Percentiles rank a stretch among this genome's conserved stretches.
phyloP scores from a whole-genome alignment of 2,113 vertebrate species.

The Romanogobio albipinnatus region DNA sequence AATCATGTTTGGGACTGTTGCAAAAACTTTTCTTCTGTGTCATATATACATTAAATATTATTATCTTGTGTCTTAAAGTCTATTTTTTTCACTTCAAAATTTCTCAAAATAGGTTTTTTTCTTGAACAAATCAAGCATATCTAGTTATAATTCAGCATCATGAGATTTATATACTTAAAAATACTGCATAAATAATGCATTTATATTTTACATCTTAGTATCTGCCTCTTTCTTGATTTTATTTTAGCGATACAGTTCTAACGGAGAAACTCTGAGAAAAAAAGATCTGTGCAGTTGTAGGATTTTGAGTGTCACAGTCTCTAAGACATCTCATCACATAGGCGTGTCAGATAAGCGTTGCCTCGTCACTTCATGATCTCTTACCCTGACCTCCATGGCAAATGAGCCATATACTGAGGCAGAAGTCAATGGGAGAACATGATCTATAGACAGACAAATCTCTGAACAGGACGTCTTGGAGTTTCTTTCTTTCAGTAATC shows the following conservation, averaged over 20 bases:
- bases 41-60: background rate
- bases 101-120: background rate
- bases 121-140: background rate
- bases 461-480: background rate
- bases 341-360: conserved; percentile 32
- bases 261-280: background rate
- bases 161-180: background rate
- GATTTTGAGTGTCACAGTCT: conserved; percentile 19
- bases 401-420: conserved; percentile 52
- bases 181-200: background rate
- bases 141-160: background rate
- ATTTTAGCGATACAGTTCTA: background rate
- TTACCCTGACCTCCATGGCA: conserved; percentile 56
- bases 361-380: conserved; percentile 32
- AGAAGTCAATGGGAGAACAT: conserved; percentile 39
- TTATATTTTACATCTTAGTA: background rate
- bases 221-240: background rate
- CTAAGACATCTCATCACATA: conserved; percentile 38
- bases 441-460: conserved; percentile 42
- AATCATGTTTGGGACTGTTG: background rate
- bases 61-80: background rate
- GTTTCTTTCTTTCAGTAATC: background rate
- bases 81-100: no score
- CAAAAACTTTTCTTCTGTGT: no score
- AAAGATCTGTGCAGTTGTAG: background rate